These are phyloP conservation scores for Hecatera dysodea DNA, from an alignment of 2,888 invertebrate genomes.

Conservation along the genomic window DNA sequence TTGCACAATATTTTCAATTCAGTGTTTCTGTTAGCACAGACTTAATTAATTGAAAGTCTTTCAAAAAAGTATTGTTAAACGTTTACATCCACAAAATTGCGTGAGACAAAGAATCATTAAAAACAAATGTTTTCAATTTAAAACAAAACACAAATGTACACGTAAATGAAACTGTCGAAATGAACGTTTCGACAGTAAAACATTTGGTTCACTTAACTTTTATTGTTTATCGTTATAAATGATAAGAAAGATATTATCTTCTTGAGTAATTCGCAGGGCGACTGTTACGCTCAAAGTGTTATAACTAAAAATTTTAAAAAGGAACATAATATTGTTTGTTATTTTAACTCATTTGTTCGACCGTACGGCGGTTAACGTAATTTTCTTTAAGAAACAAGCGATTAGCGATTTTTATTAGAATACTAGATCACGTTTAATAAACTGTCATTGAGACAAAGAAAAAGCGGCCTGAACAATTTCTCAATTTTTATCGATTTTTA, in stretches of 20 bases:
- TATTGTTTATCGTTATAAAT: constrained; percentile 28
- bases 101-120: not conserved
- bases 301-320: constrained; percentile 25
- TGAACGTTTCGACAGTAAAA: constrained; percentile 33
- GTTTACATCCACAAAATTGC: not conserved
- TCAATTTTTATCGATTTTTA: too few relatives aligned
- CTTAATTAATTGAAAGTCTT: too few relatives aligned
- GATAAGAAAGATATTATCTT: constrained; percentile 29
- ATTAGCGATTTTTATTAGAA: not conserved
- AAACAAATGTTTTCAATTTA: not conserved
- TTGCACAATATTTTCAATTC: too few relatives aligned
- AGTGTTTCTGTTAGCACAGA: too few relatives aligned
- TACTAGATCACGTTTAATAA: not conserved
- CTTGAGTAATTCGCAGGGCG: constrained; percentile 26
- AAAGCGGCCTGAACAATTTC: not conserved
- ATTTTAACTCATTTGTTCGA: constrained; percentile 46
- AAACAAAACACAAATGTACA: not conserved
- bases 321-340: constrained; percentile 36
- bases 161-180: constrained; percentile 12
- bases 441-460: not conserved
- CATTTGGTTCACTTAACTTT: constrained; percentile 28
- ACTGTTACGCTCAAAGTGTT: constrained; percentile 9
- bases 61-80: not conserved
- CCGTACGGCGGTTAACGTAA: constrained; percentile 30
- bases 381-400: constrained; percentile 18